Percentiles rank a stretch among this genome's conserved stretches.
phyloP scores from a whole-genome alignment of 2,113 vertebrate species.

The Falcunculus frontatus region DNA sequence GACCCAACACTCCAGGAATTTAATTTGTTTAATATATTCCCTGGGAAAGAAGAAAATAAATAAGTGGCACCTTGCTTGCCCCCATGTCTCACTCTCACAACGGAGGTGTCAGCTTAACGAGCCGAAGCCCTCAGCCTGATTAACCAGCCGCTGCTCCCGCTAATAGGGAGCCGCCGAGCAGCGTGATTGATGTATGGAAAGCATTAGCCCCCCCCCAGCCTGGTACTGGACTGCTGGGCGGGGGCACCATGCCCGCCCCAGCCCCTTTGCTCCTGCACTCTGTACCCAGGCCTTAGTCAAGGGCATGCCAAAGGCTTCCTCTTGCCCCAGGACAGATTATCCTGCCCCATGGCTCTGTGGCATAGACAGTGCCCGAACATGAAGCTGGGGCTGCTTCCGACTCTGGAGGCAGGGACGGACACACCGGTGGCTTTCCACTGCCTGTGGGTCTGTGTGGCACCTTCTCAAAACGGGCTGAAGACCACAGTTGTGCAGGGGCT shows the following conservation, averaged over 20 bases:
- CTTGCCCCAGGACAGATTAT: neutral
- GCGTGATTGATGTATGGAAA: neutral
- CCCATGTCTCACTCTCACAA: conserved; percentile 33
- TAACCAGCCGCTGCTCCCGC: neutral
- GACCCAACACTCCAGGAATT: conserved; percentile 58
- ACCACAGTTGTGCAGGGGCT: neutral
- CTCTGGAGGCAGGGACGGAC: neutral
- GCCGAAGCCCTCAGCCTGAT: conserved; percentile 62
- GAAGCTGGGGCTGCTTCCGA: neutral
- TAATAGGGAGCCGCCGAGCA: neutral
- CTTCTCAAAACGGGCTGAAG: neutral
- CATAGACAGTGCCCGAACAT: rapidly evolving
- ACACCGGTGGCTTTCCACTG: rapidly evolving
- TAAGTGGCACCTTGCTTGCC: conserved; percentile 44
- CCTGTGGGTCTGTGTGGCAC: neutral
- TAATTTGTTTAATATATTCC: conserved; percentile 70
- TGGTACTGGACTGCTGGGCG: rapidly evolving
- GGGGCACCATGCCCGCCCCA: rapidly evolving
- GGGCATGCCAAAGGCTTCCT: neutral
- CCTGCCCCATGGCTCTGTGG: neutral
- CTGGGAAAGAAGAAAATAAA: conserved; percentile 64
- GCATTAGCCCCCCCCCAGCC: neutral
- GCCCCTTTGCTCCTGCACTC: neutral
- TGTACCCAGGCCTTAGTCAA: neutral
- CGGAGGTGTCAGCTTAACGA: conserved; percentile 53